Evolutionary conservation across 2,888 invertebrate genomes (phyloP).

Genomic region (Phania funesta): DNA sequence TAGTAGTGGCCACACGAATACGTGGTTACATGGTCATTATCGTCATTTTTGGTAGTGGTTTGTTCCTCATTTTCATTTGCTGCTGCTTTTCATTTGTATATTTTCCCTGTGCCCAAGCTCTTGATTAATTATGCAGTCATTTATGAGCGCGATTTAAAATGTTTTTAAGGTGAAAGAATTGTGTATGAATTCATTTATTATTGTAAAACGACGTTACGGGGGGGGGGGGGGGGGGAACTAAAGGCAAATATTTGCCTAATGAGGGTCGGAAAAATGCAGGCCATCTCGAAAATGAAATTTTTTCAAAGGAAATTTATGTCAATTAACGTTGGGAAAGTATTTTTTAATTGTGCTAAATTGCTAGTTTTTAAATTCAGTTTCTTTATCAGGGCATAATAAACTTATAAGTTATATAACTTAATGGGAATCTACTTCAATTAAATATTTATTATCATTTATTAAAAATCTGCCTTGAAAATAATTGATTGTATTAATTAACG

Average conservation of each 20-base stretch:
- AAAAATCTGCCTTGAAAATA: no score
- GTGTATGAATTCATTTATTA: constrained; percentile 54
- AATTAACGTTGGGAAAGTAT: no score
- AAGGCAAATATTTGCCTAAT: constrained; percentile 40
- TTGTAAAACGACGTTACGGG: neutral
- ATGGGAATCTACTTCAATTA: no score
- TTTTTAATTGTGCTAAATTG: no score
- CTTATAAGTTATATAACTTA: no score
- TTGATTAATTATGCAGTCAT: constrained; percentile 63
- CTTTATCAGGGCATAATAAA: no score
- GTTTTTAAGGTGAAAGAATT: constrained; percentile 63
- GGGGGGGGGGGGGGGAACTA: neutral
- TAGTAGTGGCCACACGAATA: neutral
- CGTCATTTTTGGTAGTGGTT: constrained; percentile 26
- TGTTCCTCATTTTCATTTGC: neutral
- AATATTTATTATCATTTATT: no score
- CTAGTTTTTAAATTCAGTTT: no score
- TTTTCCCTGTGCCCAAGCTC: constrained; percentile 12
- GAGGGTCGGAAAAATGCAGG: constrained; percentile 43
- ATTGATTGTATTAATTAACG: no score
- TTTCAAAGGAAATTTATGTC: no score
- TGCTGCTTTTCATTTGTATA: neutral
- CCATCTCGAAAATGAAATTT: no score
- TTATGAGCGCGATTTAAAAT: constrained; percentile 47
- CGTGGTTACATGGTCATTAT: constrained; percentile 50